These are phyloP conservation scores for Pammene fasciana DNA, from an alignment of 2,888 invertebrate genomes.

Conservation along the genomic window DNA sequence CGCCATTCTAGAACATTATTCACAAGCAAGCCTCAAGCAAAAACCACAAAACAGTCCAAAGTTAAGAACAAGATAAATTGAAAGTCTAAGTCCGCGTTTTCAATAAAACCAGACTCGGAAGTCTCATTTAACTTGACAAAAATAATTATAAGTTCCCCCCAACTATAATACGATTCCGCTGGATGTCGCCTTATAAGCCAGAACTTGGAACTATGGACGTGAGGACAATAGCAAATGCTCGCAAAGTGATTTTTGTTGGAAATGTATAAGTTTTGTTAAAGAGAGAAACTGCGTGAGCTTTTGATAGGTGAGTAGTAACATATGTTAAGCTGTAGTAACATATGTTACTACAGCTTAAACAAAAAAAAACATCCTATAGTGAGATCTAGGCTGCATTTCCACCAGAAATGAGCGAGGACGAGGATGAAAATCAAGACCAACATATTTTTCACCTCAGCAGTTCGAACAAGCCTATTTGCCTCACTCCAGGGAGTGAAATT, in stretches of 20 bases:
- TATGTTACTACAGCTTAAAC: background rate
- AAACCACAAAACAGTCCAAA: background rate
- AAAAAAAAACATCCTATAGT: background rate
- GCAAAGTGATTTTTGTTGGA: slow-evolving; percentile 8
- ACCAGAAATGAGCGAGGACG: too few relatives aligned
- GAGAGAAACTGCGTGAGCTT: background rate
- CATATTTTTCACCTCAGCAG: too few relatives aligned
- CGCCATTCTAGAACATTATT: background rate
- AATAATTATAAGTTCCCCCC: slow-evolving; percentile 40
- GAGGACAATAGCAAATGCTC: slow-evolving; percentile 17
- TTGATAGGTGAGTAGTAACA: too few relatives aligned
- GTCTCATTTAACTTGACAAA: slow-evolving; percentile 41
- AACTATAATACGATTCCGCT: slow-evolving; percentile 35
- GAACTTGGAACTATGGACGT: slow-evolving; percentile 1
- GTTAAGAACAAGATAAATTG: background rate
- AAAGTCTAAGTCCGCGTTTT: slow-evolving; percentile 3
- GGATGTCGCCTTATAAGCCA: background rate
- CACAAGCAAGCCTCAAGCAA: background rate
- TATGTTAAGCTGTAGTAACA: too few relatives aligned
- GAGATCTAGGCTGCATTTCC: too few relatives aligned
- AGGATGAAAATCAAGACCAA: too few relatives aligned
- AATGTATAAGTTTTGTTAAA: slow-evolving; percentile 1
- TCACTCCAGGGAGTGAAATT: too few relatives aligned
- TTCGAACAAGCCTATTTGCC: too few relatives aligned
- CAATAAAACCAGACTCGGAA: slow-evolving; percentile 6